phyloP scores from a whole-genome alignment of 1,140 invertebrate species.

The Euschistus heros region DNA sequence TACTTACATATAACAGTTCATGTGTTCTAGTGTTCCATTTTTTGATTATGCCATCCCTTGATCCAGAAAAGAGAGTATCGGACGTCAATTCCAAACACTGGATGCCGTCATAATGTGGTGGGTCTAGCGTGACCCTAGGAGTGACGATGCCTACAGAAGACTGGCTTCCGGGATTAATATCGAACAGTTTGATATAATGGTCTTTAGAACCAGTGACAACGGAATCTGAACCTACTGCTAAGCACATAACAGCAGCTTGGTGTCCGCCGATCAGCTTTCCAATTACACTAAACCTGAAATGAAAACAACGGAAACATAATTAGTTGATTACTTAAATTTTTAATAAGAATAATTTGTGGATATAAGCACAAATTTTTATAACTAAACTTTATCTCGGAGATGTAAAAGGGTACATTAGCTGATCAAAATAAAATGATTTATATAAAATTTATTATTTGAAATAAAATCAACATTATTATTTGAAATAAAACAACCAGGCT shows the following conservation, averaged over 20 bases:
- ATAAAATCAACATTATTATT: not conserved
- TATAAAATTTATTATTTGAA: slow-evolving; percentile 1
- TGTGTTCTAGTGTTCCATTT: slow-evolving; percentile 67
- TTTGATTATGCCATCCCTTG: slow-evolving; percentile 78
- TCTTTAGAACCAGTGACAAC: slow-evolving; percentile 79
- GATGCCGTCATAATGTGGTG: slow-evolving; percentile 86
- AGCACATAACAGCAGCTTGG: slow-evolving; percentile 76
- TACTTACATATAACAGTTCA: slow-evolving; percentile 51
- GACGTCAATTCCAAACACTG: slow-evolving; percentile 61
- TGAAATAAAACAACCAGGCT: not conserved
- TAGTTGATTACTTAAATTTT: too few species aligned
- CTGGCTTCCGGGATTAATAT: slow-evolving; percentile 41
- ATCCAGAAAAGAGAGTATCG: slow-evolving; percentile 67
- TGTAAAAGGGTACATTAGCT: too few species aligned
- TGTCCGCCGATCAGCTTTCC: slow-evolving; percentile 74
- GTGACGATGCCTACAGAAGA: slow-evolving; percentile 41
- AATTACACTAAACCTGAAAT: slow-evolving; percentile 49
- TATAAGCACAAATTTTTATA: too few species aligned
- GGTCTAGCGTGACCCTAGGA: slow-evolving; percentile 62
- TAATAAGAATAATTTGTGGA: too few species aligned
- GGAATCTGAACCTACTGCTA: slow-evolving; percentile 44
- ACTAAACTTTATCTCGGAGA: not conserved
- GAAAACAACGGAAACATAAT: too few species aligned
- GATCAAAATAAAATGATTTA: not conserved
- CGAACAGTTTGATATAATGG: slow-evolving; percentile 61